Percentiles rank a stretch among this genome's conserved stretches.
These are phyloP conservation scores for Ferrisia virgata DNA, from an alignment of 2,888 invertebrate genomes.

Conservation along the genomic window DNA sequence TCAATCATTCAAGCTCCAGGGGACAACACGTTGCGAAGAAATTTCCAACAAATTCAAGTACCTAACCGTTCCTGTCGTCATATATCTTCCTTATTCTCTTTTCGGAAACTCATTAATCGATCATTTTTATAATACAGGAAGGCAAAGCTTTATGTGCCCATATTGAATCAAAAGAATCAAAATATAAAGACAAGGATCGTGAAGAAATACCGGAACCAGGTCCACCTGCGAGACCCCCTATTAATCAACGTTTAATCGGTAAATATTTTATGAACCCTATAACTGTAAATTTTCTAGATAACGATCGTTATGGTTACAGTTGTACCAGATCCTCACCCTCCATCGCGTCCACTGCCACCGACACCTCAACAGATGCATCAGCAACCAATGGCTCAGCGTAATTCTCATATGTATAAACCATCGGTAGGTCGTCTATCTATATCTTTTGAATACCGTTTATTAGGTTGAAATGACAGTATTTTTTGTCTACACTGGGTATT, in stretches of 20 bases:
- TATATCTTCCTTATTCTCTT: neutral
- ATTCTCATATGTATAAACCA: conserved; percentile 82
- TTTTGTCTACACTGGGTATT: too few species aligned
- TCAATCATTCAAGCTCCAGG: conserved; percentile 88
- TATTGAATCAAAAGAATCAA: conserved; percentile 50
- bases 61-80: neutral
- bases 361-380: conserved; percentile 61
- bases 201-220: conserved; percentile 71
- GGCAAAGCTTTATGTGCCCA: conserved; percentile 61
- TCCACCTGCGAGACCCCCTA: conserved; percentile 81
- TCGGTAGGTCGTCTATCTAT: conserved; percentile 63
- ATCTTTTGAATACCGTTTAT: too few species aligned
- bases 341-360: conserved; percentile 79
- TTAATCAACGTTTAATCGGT: conserved; percentile 83
- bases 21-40: conserved; percentile 91
- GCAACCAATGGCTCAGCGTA: conserved; percentile 64
- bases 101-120: neutral
- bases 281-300: conserved; percentile 6
- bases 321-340: conserved; percentile 82
- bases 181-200: conserved; percentile 54
- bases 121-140: conserved; percentile 49
- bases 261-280: conserved; percentile 39
- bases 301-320: conserved; percentile 55
- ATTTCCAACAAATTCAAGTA: conserved; percentile 96
- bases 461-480: too few species aligned